Evolutionary conservation across 2,888 invertebrate species (phyloP), one percentile per base, ranked within the genome.

Genomic region (Tenthredo livida): DNA sequence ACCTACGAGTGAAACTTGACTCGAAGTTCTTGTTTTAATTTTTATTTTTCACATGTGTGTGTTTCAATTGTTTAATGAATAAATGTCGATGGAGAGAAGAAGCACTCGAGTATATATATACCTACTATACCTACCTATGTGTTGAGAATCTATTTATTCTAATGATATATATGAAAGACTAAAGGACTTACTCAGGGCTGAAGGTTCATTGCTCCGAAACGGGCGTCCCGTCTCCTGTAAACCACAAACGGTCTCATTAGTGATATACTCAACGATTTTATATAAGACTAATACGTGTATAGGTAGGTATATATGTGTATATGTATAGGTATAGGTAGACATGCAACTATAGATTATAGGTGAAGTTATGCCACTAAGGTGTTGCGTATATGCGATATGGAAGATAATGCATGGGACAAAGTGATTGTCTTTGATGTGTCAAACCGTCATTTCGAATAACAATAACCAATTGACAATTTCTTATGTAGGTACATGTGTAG

Each of bases 121-220:
- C 33, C 3, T 33, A 33, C 4, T 29, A 29, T 29, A 29, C n/a
- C n/a, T n/a, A n/a, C n/a, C n/a, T 29, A 29, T 29, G 25, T 37
- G n/a, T 73, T 43, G 72, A 40, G 9, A 43, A n/a, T 21, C n/a
- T 54, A 50, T 77, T 25, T 33, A 77, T 77, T 73, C 40, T 73
- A 73, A 43, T n/a, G 37, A 70, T 37, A 37, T 7, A 37, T 43
- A 73, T 43, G 21, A 21, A 73, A 73, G 72, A 73, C 25, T 43
- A 40, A 40, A 65, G 12, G 54, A 82, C 83, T 83, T 83, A 83
- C 83, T 83, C 83, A 83, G 83, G 83, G 67, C 83, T 83, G 83
- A 83, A 67, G 83, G 83, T 67, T 83, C 83, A 83, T 83, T 83
- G 83, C 83, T 83, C 83, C 83, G 83, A 83, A 83, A 70, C 83